phyloP scores from a whole-genome alignment of 2,113 vertebrate species.

The Shinisaurus crocodilurus region DNA sequence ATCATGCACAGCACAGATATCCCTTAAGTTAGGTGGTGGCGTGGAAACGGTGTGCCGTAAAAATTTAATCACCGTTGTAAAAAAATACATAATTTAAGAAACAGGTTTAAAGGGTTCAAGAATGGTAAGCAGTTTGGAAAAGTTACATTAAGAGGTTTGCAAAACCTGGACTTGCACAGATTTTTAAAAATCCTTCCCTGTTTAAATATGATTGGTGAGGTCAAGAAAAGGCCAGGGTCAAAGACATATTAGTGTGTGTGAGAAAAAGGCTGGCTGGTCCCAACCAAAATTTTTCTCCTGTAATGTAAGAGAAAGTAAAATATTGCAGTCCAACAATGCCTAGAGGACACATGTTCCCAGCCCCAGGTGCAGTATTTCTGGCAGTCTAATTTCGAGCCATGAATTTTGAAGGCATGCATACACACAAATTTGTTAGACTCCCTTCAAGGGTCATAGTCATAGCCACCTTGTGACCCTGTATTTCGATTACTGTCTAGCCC shows the following conservation, averaged over 20 bases:
- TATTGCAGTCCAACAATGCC: no score
- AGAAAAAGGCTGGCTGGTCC: not conserved
- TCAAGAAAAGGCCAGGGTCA: not conserved
- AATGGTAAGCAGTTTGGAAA: constrained; percentile 13
- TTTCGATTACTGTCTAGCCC: no score
- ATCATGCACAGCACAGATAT: accelerated
- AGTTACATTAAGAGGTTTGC: not conserved
- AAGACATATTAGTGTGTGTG: not conserved
- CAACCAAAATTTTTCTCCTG: not conserved
- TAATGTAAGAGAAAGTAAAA: not conserved
- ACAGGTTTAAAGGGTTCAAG: not conserved
- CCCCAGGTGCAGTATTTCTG: no score
- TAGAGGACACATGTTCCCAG: no score
- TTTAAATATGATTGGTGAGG: not conserved
- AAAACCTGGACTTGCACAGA: not conserved
- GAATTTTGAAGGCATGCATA: no score
- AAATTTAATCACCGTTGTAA: not conserved
- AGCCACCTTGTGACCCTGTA: no score
- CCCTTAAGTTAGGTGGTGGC: not conserved
- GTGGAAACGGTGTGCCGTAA: not conserved
- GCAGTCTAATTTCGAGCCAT: no score
- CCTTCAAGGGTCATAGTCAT: no score
- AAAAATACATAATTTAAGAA: not conserved
- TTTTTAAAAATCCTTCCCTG: not conserved
- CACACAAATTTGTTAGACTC: no score